Evolutionary conservation across 2,888 invertebrate genomes (phyloP), one percentile per base, ranked within the genome.

Genomic region (Apamea anceps): DNA sequence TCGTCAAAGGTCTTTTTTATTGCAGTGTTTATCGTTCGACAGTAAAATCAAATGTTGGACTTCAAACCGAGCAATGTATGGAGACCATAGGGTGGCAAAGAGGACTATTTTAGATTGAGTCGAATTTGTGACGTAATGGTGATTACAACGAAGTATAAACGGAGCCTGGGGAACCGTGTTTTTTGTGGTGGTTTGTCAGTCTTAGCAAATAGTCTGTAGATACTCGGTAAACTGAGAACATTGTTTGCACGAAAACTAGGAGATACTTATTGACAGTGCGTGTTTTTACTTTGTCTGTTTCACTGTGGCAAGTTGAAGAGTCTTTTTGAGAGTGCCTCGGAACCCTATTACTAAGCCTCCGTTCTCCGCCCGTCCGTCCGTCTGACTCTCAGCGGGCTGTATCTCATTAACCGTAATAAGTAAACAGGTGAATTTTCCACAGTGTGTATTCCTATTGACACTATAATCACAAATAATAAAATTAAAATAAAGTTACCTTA

Each of bases 1-100:
- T 75, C 80, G 74, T 86, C 81, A 79, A 79, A 79, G 66, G 79
- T 76, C 67, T 75, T 48, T 77, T 89, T 88, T 86, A 88, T 75
- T 78, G 79, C 72, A 72, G 48, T 83, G 83, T 89, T 88, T 89
- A 89, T 85, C 77, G 85, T 79, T 63, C 60, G 65, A 80, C 71
- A 80, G 60, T 89, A 85, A 88, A 86, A 79, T 78, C 45, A 77
- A 83, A 85, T 79, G 70, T 79, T 71, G 73, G 82, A 84, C 75
- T 79, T 79, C 48, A 79, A 84, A 80, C 76, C 45, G 57, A 72
- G 74, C 63, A 68, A 63, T 77, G 70, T 80, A 77, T 85, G 74
- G 45, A 66, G 51, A 81, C 63, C 77, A 66, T 76, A 74, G 54
- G 77, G 54, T 72, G 75, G 67, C 62, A 77, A 71, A 74, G 48